Evolutionary conservation across 2,797 vertebrate species (phyloP).

Genomic region (Enoplosus armatus): DNA sequence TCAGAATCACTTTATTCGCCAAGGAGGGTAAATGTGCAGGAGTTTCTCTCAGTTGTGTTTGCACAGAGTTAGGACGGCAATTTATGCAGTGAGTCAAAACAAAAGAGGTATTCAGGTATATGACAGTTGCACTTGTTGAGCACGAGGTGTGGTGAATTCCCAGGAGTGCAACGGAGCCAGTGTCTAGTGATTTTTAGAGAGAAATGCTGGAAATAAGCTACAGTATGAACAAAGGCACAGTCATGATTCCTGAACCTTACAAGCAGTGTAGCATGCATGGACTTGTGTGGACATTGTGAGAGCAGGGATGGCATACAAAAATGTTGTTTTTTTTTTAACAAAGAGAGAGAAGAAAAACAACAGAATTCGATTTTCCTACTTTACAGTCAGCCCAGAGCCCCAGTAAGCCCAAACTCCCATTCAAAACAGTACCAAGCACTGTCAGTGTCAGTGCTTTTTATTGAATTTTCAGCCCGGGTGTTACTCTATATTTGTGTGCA

Average conservation of each 20-base stretch:
- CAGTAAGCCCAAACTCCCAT: constrained; percentile 72
- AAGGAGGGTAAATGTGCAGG: constrained; percentile 58
- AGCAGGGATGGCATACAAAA: constrained; percentile 56
- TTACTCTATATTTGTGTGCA: constrained; percentile 77
- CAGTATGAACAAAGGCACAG: constrained; percentile 34
- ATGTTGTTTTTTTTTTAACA: constrained; percentile 45
- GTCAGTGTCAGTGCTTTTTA: constrained; percentile 75
- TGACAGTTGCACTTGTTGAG: constrained; percentile 66
- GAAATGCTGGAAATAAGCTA: constrained; percentile 22
- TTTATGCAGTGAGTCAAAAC: constrained; percentile 47
- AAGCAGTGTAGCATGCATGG: constrained; percentile 34
- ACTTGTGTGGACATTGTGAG: constrained; percentile 55
- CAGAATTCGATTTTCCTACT: constrained; percentile 75
- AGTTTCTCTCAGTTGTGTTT: constrained; percentile 33
- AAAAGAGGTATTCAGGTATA: constrained; percentile 38
- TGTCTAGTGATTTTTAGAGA: constrained; percentile 39
- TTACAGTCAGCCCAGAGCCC: constrained; percentile 74
- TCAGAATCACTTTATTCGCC: constrained; percentile 59
- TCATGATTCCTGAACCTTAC: constrained; percentile 38
- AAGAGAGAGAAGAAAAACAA: constrained; percentile 68
- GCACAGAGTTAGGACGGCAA: neutral
- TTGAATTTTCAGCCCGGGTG: constrained; percentile 78
- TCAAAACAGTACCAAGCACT: constrained; percentile 71
- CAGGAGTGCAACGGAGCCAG: constrained; percentile 14
- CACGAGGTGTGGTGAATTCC: constrained; percentile 46